Conservation (phyloP, 2,888 invertebrate genomes). For the Thera obeliscata region DNA sequence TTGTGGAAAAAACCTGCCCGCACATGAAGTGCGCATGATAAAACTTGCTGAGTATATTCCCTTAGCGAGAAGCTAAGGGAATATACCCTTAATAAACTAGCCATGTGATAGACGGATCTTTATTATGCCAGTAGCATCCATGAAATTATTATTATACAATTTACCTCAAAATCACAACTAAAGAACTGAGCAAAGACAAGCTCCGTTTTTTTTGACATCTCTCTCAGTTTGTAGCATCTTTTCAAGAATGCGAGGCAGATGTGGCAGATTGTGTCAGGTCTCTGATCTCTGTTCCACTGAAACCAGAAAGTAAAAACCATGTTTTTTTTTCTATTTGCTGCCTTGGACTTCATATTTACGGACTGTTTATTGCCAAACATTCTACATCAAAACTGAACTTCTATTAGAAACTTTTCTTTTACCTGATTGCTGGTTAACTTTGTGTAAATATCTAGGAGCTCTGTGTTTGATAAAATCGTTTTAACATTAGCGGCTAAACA, state of each 20-base stretch:
- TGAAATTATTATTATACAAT: neutral
- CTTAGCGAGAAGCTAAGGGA: too few species aligned
- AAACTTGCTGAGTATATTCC: too few species aligned
- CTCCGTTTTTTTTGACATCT: constrained; percentile 17
- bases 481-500: constrained; percentile 17
- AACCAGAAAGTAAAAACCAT: neutral
- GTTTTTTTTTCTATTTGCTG: neutral
- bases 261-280: constrained; percentile 16
- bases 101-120: too few species aligned
- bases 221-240: constrained; percentile 7
- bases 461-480: constrained; percentile 10
- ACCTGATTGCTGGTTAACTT: constrained; percentile 22
- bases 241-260: constrained; percentile 14
- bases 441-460: constrained; percentile 14
- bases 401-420: neutral
- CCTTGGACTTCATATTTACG: too few species aligned
- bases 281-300: constrained; percentile 17
- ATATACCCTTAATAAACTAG: too few species aligned
- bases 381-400: too few species aligned
- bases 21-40: too few species aligned
- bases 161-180: constrained; percentile 19
- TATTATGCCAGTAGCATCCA: too few species aligned
- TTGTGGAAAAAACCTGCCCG: too few species aligned
- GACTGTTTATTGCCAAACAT: too few species aligned
- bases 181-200: constrained; percentile 17